Percentiles rank a stretch among this genome's conserved stretches.
Evolutionary conservation across 2,113 vertebrate species (phyloP).

Genomic region (Cryptotis parvus): DNA sequence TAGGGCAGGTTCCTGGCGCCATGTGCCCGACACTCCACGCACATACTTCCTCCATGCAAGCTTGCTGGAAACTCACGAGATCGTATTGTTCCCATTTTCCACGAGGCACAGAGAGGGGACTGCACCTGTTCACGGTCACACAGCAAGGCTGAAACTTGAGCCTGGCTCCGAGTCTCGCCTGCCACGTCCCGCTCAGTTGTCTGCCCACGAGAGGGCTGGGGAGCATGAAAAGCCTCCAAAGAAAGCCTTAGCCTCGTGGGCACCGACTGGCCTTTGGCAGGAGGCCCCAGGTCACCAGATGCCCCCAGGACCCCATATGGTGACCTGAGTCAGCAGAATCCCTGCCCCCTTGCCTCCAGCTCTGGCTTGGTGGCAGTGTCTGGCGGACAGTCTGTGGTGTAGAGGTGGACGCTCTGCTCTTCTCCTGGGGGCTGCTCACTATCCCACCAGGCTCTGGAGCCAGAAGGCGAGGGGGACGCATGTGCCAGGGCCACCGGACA

Average conservation of each 20-base stretch:
- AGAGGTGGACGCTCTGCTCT: no score
- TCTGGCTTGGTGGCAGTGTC: no score
- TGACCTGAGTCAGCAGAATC: no score
- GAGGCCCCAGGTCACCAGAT: no score
- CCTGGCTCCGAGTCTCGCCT: background rate
- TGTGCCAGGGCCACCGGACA: no score
- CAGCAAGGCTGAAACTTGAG: background rate
- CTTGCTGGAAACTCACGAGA: background rate
- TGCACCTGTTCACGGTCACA: background rate
- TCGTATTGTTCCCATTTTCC: background rate
- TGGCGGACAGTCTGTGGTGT: no score
- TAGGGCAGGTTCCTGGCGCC: background rate
- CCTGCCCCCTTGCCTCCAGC: no score
- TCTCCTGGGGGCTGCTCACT: no score
- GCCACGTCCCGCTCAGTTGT: background rate
- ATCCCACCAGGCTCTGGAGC: no score
- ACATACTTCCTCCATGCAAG: background rate
- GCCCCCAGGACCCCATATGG: no score
- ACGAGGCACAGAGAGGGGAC: background rate
- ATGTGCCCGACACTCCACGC: rapidly evolving
- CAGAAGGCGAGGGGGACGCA: no score
- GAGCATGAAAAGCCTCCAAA: background rate
- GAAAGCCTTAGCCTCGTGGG: background rate
- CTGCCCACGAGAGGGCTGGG: background rate
- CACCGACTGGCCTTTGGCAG: no score